These are phyloP conservation scores for Chanos chanos DNA, from an alignment of 2,797 vertebrate genomes.

Conservation along the genomic window DNA sequence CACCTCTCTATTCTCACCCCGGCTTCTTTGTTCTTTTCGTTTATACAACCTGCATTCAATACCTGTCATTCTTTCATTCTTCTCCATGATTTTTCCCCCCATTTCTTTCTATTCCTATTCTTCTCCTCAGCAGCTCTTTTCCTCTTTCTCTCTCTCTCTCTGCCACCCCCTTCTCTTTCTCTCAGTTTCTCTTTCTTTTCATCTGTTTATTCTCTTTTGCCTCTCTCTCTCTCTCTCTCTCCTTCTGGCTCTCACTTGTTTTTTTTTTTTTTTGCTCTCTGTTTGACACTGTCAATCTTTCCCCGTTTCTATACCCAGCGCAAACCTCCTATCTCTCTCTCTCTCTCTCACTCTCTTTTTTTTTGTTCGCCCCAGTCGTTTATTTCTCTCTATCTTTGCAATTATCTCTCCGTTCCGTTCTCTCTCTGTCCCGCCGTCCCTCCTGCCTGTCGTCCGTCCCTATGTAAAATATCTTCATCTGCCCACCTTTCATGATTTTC, in stretches of 20 bases:
- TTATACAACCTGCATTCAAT: constrained; percentile 38
- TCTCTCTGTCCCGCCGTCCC: neutral
- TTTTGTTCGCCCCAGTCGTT: neutral
- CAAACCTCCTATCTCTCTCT: no score
- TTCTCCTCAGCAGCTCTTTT: neutral
- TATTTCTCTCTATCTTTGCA: neutral
- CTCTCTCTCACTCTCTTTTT: neutral
- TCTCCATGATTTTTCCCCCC: neutral
- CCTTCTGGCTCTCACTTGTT: constrained; percentile 1
- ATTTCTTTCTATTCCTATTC: neutral
- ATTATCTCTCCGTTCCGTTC: neutral
- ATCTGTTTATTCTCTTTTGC: constrained; percentile 29
- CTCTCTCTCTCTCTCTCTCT: constrained; percentile 15
- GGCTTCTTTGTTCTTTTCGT: no score
- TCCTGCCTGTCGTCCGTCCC: constrained; percentile 26
- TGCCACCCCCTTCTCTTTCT: neutral
- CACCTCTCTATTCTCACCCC: no score
- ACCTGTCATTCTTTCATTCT: constrained; percentile 3
- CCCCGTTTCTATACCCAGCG: neutral
- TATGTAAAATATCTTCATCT: constrained; percentile 72
- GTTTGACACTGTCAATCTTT: neutral
- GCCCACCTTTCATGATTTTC: constrained; percentile 59
- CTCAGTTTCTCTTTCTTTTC: constrained; percentile 28
- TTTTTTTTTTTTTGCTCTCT: neutral
- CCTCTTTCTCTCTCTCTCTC: neutral